A percentile compares a stretch with the other conserved stretches of the same genome.
phyloP scores from a whole-genome alignment of 2,113 vertebrate species.

The Sinocyclocheilus maitianheensis region DNA sequence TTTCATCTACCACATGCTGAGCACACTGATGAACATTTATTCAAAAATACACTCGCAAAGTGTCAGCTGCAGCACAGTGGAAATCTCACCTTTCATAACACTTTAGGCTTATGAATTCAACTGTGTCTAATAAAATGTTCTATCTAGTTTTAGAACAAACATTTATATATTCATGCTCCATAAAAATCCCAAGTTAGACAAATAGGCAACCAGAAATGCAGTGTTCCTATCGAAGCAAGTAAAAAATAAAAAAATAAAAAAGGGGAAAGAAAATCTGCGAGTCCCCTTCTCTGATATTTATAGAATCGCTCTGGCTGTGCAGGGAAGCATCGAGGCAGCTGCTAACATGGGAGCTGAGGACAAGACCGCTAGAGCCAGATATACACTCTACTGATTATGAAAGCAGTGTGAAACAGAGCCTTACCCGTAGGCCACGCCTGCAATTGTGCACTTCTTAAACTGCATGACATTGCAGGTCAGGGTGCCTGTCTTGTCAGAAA shows the following conservation, averaged over 20 bases:
- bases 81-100: neutral
- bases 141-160: neutral
- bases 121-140: conserved; percentile 21
- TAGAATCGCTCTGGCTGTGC: conserved; percentile 57
- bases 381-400: conserved; percentile 65
- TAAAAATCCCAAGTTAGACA: conserved; percentile 19
- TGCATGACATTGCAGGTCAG: conserved; percentile 98
- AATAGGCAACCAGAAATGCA: neutral
- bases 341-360: conserved; percentile 67
- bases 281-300: conserved; percentile 67
- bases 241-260: neutral
- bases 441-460: conserved; percentile 97
- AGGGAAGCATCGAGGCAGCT: conserved; percentile 65
- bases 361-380: conserved; percentile 63
- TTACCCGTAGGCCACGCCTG: conserved; percentile 95
- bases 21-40: conserved; percentile 14
- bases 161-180: neutral
- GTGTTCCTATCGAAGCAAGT: neutral
- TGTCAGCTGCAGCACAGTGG: neutral
- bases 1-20: conserved; percentile 14
- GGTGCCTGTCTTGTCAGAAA: conserved; percentile 99
- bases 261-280: neutral
- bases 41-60: neutral
- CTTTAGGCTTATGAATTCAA: conserved; percentile 18
- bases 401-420: conserved; percentile 60